Evolutionary conservation across 2,797 vertebrate species (phyloP), one percentile per base, ranked within the genome.

Genomic region (Capromys pilorides): DNA sequence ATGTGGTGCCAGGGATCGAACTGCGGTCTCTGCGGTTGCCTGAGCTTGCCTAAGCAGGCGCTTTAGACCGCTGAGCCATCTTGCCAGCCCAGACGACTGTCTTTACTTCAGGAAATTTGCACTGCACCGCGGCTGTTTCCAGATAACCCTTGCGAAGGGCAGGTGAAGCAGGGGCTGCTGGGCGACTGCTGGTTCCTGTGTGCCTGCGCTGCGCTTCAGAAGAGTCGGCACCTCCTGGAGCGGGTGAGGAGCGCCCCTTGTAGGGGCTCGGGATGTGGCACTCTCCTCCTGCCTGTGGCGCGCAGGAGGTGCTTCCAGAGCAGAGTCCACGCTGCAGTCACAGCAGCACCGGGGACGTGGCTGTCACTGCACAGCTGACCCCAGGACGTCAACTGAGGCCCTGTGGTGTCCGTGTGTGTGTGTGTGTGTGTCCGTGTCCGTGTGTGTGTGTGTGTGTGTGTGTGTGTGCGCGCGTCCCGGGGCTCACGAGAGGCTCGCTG

Each of bases 161-260:
- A 99, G 93, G 98, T 99, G 36, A 99, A 99, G 96, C 99, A 99
- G 97, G 99, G 99, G 49, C 98, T 99, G 94, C 97, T 99, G 97
- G 99, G 99, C 93, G 99, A 99, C 88, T 99, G 99, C 98, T 99
- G 99, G 99, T 99, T 99, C 95, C 98, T 99, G 45, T 99, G 99
- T 92, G 99, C 99, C 36, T 99, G 99, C 66, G 98, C 98, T 0
- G 98, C 99, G 96, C 98, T 99, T 95, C 98, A 99, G 95, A 99
- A 99, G 96, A 99, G 98, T 95, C 98, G 97, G 91, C 98, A 98
- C 73, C 98, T 99, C 18, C 97, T 99, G 81, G 97, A 99, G 96
- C 99, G 99, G 99, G 99, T 99, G 98, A 1, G 80, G 33, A 51
- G 49, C 24, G 1, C 18, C n/a, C 13, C n/a, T 26, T 1, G 12